Percentiles rank a stretch among this genome's conserved stretches.
These are phyloP conservation scores for Aplodontia rufa DNA, from an alignment of 2,113 vertebrate genomes.

Conservation along the genomic window DNA sequence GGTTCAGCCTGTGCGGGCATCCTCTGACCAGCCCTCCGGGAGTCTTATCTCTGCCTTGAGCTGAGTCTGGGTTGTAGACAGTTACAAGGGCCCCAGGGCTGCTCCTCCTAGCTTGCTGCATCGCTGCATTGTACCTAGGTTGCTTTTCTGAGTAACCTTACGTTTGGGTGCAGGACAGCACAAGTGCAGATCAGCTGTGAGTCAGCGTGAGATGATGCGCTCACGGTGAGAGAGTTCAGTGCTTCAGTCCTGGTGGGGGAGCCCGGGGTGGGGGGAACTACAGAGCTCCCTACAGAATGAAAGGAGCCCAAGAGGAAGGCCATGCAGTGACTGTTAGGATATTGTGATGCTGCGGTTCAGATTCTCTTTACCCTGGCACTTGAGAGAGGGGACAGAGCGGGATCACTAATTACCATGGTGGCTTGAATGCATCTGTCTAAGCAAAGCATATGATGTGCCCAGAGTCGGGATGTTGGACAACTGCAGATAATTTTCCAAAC, in stretches of 20 bases:
- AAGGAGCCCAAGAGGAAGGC: not conserved
- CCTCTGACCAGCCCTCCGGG: too few species aligned
- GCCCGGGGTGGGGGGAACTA: not conserved
- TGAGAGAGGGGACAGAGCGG: not conserved
- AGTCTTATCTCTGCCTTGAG: not conserved
- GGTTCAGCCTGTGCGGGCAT: too few species aligned
- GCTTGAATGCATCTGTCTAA: not conserved
- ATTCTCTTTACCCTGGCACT: not conserved
- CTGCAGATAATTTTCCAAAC: not conserved
- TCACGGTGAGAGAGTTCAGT: not conserved
- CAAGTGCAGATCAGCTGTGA: not conserved
- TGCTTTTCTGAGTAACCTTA: not conserved
- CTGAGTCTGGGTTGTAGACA: not conserved
- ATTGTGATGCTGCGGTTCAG: too few species aligned
- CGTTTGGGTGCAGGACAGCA: not conserved
- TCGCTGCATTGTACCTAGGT: not conserved
- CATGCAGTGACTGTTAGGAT: too few species aligned
- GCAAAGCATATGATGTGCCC: not conserved
- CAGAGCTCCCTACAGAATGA: not conserved
- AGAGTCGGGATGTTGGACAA: not conserved
- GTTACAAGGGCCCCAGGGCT: not conserved
- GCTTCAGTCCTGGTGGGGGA: not conserved
- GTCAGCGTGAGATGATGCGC: not conserved
- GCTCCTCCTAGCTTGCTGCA: not conserved
- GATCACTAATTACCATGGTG: too few species aligned